A percentile compares a stretch with the other conserved stretches of the same genome.
Conservation (phyloP, 2,797 vertebrate species). For the Urophycis tenuis region DNA sequence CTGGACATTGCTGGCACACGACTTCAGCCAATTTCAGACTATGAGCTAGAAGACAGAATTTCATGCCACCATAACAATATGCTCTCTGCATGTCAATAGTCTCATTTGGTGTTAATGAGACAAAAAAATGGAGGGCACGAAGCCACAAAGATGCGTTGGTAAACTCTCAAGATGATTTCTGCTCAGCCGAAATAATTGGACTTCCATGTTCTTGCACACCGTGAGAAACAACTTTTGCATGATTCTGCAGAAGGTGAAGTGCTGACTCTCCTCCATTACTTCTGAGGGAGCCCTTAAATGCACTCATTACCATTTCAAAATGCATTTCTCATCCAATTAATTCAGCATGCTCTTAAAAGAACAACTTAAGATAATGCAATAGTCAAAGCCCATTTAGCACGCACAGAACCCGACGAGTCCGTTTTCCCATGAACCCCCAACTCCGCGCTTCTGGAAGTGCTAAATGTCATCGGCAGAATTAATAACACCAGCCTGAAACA, state of each 20-base stretch:
- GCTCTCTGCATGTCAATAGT: background rate
- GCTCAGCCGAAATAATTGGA: background rate
- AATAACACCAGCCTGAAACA: background rate
- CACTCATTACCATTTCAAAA: conserved; percentile 11
- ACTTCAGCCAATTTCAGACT: too few relatives aligned
- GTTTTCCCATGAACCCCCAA: background rate
- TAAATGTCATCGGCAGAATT: conserved; percentile 19
- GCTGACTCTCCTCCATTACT: background rate
- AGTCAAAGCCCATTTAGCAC: background rate
- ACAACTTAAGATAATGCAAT: background rate
- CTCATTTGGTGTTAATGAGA: background rate
- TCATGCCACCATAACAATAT: background rate
- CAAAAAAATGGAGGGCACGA: background rate
- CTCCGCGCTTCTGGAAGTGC: background rate
- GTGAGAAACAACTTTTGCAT: background rate
- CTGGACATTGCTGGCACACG: conserved; percentile 2
- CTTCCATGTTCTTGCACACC: background rate
- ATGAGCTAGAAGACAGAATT: too few relatives aligned
- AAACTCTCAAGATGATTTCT: too few relatives aligned
- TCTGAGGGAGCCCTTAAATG: background rate
- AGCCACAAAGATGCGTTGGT: background rate
- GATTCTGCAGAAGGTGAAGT: background rate
- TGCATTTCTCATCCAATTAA: conserved; percentile 8
- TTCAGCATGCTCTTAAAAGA: background rate
- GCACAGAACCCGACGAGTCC: conserved; percentile 11